Conservation (phyloP, 2,797 vertebrate genomes). For the Betta splendens region DNA sequence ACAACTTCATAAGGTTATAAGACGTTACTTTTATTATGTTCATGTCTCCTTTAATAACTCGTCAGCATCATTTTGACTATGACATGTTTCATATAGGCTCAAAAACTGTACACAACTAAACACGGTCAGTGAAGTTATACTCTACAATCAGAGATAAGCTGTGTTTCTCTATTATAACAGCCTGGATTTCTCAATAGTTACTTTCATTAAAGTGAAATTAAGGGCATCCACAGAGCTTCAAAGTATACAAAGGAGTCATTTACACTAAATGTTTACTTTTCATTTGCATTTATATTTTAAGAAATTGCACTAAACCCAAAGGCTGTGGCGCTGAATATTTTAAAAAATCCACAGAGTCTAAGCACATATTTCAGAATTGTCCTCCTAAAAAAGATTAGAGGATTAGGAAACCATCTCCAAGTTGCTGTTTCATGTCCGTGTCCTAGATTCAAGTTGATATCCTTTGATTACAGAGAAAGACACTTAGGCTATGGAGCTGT, state of each 20-base stretch:
- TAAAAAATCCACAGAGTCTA: conserved; percentile 50
- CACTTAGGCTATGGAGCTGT: conserved; percentile 36
- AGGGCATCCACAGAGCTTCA: conserved; percentile 10
- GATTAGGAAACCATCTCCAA: conserved; percentile 71
- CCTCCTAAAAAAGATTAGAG: conserved; percentile 65
- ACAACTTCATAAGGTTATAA: neutral
- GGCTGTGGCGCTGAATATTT: conserved; percentile 26
- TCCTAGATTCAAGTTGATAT: conserved; percentile 71
- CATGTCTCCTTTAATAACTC: too few species aligned
- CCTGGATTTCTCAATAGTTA: conserved; percentile 1
- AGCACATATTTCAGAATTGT: conserved; percentile 58
- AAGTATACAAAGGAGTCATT: conserved; percentile 2
- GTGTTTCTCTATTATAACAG: neutral
- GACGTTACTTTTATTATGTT: neutral
- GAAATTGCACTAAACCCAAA: conserved; percentile 32
- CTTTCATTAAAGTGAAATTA: conserved; percentile 6
- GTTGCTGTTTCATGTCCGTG: conserved; percentile 68
- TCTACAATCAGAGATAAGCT: too few species aligned
- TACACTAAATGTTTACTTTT: conserved; percentile 31
- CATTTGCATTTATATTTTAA: conserved; percentile 33
- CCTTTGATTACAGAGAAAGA: conserved; percentile 58
- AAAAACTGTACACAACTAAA: too few species aligned
- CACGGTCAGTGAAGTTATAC: too few species aligned
- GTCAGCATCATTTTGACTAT: too few species aligned
- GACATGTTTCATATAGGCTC: too few species aligned